A percentile compares a stretch with the other conserved stretches of the same genome.
These are phyloP conservation scores for Zosterops pallidus DNA, from an alignment of 2,113 vertebrate genomes.

Conservation along the genomic window DNA sequence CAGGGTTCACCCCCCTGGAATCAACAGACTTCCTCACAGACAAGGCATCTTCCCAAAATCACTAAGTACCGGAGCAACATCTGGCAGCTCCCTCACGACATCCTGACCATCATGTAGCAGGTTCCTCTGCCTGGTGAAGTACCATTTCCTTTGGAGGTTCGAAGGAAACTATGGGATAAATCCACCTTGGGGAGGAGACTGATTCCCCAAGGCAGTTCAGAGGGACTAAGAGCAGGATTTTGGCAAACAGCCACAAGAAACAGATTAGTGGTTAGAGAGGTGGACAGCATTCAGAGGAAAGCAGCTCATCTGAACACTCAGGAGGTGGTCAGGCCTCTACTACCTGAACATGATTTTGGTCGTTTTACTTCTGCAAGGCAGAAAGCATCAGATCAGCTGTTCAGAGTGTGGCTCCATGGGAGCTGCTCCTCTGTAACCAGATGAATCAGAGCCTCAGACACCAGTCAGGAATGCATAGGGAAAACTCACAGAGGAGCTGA, in stretches of 20 bases:
- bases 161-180: neutral
- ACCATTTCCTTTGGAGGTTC: neutral
- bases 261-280: constrained; percentile 53
- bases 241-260: neutral
- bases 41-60: neutral
- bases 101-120: neutral
- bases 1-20: neutral
- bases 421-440: neutral
- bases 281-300: neutral
- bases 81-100: neutral
- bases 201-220: neutral
- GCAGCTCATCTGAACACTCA: neutral
- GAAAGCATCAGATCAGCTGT: neutral
- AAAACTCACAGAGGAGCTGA: neutral
- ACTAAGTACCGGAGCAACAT: neutral
- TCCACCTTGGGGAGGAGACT: neutral
- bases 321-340: neutral
- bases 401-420: neutral
- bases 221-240: neutral
- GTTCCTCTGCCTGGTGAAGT: neutral
- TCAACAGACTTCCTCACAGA: neutral
- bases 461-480: neutral
- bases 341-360: neutral
- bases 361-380: neutral
- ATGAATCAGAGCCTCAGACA: neutral